A percentile compares a stretch with the other conserved stretches of the same genome.
Evolutionary conservation across 2,888 invertebrate genomes (phyloP).

Genomic region (Mythimna loreyi): DNA sequence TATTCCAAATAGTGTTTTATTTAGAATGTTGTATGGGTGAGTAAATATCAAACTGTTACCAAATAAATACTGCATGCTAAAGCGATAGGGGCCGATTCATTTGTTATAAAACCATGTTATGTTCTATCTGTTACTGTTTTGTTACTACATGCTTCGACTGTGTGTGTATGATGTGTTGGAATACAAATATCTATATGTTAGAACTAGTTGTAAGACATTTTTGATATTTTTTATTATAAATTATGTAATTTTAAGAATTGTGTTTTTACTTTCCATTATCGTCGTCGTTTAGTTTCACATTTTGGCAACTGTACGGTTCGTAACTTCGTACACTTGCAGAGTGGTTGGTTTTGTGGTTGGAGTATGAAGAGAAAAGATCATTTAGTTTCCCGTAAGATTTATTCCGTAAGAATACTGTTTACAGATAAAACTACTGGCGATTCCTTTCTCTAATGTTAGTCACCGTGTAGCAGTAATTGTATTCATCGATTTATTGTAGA

Average conservation of each 20-base stretch:
- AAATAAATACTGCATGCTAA: neutral
- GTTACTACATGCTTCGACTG: neutral
- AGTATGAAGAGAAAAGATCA: too few relatives aligned
- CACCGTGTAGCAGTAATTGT: too few relatives aligned
- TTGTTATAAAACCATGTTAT: neutral
- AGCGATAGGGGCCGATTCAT: neutral
- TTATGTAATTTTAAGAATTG: neutral
- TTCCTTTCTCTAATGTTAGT: too few relatives aligned
- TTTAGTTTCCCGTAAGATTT: too few relatives aligned
- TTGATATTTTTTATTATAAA: slow-evolving; percentile 53
- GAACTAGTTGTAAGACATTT: slow-evolving; percentile 21
- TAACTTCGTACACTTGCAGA: too few relatives aligned
- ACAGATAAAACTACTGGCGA: too few relatives aligned
- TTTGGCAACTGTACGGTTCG: too few relatives aligned
- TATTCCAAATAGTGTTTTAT: neutral
- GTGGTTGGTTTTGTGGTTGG: too few relatives aligned
- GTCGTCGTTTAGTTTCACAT: neutral
- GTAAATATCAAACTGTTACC: neutral
- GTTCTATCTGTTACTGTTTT: neutral
- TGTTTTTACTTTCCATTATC: neutral
- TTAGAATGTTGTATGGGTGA: neutral
- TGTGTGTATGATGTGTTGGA: neutral
- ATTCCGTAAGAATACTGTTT: too few relatives aligned
- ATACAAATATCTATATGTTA: neutral
- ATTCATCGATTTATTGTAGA: too few relatives aligned